These are phyloP conservation scores for Eupithecia abbreviata DNA, from an alignment of 2,888 invertebrate genomes.

Conservation along the genomic window DNA sequence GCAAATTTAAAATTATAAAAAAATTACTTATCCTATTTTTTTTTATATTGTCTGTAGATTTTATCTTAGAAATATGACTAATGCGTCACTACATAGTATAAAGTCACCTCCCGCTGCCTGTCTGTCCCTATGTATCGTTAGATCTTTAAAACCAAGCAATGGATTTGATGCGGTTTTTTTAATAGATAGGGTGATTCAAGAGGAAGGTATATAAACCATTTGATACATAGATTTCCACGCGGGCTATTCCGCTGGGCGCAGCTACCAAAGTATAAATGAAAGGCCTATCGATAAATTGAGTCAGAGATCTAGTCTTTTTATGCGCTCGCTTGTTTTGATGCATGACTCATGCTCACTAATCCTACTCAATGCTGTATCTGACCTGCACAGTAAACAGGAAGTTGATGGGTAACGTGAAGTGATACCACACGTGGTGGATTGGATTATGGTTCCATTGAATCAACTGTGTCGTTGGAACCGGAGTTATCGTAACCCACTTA, in stretches of 20 bases:
- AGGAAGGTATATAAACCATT: too few relatives aligned
- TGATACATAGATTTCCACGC: too few relatives aligned
- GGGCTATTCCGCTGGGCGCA: too few relatives aligned
- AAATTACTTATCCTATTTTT: not conserved
- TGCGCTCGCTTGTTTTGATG: not conserved
- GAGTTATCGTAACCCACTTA: not conserved
- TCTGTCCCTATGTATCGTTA: too few relatives aligned
- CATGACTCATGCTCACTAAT: not conserved
- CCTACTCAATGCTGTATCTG: not conserved
- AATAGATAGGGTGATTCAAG: too few relatives aligned
- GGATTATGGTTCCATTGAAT: not conserved
- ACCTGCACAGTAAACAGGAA: slow-evolving; percentile 8
- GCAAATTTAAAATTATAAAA: not conserved
- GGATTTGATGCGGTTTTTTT: too few relatives aligned
- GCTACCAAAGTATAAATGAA: not conserved
- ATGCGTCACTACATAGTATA: not conserved
- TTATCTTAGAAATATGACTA: not conserved
- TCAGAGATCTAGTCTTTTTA: not conserved
- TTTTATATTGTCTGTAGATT: not conserved
- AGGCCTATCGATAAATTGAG: not conserved
- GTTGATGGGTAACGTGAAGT: not conserved
- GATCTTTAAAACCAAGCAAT: too few relatives aligned
- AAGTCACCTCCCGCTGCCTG: too few relatives aligned
- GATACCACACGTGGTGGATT: slow-evolving; percentile 6
- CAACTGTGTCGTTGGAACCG: not conserved